Base-by-base conservation (phyloP, 92 coral and sea anemone species). In the Parazoanthus darwini region DNA sequence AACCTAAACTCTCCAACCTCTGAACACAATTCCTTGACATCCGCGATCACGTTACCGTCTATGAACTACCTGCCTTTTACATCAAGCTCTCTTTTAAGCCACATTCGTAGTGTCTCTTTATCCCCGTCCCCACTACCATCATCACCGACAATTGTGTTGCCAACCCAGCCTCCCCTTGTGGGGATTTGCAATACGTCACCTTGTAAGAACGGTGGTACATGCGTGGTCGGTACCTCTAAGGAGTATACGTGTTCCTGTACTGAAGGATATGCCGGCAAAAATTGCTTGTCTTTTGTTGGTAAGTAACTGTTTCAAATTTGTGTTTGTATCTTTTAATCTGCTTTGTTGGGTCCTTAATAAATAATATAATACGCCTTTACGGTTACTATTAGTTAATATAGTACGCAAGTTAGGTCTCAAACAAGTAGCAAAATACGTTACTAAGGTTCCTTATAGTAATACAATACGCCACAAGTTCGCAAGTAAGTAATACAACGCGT, bases 151-250 rank as follows among this genome's bases (percentile, higher is more conserved):
- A 13, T 38, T 7, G 58, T 5, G 5, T 8, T 59, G 54, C 44
- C 86, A 1, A 70, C 77, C 43, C 23, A 44, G 39, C 22, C 74
- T 43, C 78, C 63, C 58, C 35, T 43, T 78, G 1, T 36, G 33
- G 8, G 15, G 54, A 65, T n/a, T 46, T 83, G 86, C 65, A 15
- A 25, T 20, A 23, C 66, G n/a, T 83, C 13, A 68, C 63, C 78
- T 39, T 83, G 86, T 26, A 43, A 66, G 86, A 83, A 83, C 23
- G 86, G 86, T 23, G 86, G 86, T 3, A 83, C 86, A 13, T 83
- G 86, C 38, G 38, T 83, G 3, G 16, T 5, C 46, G 43, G 73
- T 10, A 14, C 13, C 25, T 38, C 78, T 42, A 13, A 22, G 86
- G 43, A n/a, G 16, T 83, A 83, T 5, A 11, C 78, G 0, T 83